phyloP scores from a whole-genome alignment of 2,888 invertebrate genomes.

The Drosophila eohydei region DNA sequence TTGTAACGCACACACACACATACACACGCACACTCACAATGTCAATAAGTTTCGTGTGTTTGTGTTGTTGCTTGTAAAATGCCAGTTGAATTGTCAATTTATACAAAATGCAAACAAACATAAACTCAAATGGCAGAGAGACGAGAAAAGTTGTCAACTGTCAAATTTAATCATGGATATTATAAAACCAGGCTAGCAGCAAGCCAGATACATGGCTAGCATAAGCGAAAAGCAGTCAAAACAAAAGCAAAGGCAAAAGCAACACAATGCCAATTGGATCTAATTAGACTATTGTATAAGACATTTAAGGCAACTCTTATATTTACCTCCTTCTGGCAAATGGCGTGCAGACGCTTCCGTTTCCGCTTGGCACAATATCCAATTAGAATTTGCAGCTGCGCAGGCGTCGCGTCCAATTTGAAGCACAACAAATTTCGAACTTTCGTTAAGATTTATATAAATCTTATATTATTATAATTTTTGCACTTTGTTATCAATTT shows the following conservation, averaged over 20 bases:
- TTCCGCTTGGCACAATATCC: constrained; percentile 62
- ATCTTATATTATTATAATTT: neutral
- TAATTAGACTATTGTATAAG: neutral
- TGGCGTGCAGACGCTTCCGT: constrained; percentile 59
- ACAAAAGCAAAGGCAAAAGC: constrained; percentile 17
- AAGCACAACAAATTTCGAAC: constrained; percentile 12
- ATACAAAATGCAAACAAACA: constrained; percentile 45
- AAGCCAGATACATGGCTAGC: constrained; percentile 33
- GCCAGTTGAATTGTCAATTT: constrained; percentile 76
- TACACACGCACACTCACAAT: constrained; percentile 34
- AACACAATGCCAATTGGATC: constrained; percentile 34
- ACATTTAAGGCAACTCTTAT: neutral
- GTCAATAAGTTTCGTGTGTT: constrained; percentile 33
- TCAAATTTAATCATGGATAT: constrained; percentile 75
- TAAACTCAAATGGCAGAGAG: constrained; percentile 49
- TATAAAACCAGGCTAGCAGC: constrained; percentile 52
- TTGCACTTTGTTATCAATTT: constrained; percentile 37
- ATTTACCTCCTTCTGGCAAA: constrained; percentile 34
- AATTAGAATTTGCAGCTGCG: constrained; percentile 74
- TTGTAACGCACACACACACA: constrained; percentile 31
- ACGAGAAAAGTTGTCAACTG: constrained; percentile 74
- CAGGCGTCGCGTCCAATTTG: constrained; percentile 60
- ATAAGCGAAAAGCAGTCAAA: constrained; percentile 35
- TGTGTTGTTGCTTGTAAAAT: constrained; percentile 54
- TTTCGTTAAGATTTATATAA: constrained; percentile 7